Evolutionary conservation across 2,888 invertebrate genomes (phyloP).

Genomic region (Horisme vitalbata): DNA sequence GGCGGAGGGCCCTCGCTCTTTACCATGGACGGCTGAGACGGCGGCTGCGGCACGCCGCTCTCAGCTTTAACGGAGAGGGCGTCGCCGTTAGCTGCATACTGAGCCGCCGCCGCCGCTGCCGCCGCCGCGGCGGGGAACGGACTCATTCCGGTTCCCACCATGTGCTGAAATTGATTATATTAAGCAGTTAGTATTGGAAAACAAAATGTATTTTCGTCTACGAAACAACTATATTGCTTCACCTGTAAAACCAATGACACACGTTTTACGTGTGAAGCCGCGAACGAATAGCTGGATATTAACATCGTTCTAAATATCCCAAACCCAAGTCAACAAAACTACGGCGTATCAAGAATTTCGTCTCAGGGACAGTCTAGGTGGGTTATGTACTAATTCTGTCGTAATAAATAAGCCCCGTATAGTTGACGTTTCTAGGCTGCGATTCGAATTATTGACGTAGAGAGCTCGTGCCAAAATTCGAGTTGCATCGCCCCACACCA

Average conservation of each 20-base stretch:
- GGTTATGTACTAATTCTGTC: conserved; percentile 65
- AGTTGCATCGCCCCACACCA: conserved; percentile 36
- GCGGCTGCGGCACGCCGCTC: conserved; percentile 64
- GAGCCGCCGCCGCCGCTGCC: conserved; percentile 84
- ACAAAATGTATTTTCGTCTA: conserved; percentile 6
- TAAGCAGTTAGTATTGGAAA: not conserved
- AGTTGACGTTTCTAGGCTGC: conserved; percentile 75
- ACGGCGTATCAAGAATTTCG: conserved; percentile 47
- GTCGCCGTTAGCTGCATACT: conserved; percentile 81
- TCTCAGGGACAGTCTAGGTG: conserved; percentile 60
- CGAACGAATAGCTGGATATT: conserved; percentile 28
- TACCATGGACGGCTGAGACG: conserved; percentile 72
- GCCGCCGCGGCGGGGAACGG: conserved; percentile 87
- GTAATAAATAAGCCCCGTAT: conserved; percentile 71
- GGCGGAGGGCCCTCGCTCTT: conserved; percentile 80
- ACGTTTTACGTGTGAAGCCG: conserved; percentile 20
- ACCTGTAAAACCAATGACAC: not conserved
- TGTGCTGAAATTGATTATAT: conserved; percentile 87
- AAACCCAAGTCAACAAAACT: conserved; percentile 41
- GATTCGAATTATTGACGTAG: conserved; percentile 75
- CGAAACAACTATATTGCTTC: conserved; percentile 3
- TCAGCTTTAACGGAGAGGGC: conserved; percentile 79
- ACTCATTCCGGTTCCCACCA: conserved; percentile 95
- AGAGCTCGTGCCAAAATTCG: conserved; percentile 68
- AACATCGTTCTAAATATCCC: conserved; percentile 29